A percentile compares a stretch with the other conserved stretches of the same genome.
These are phyloP conservation scores for Delichon dasypus DNA, from an alignment of 2,797 vertebrate genomes.

Conservation along the genomic window DNA sequence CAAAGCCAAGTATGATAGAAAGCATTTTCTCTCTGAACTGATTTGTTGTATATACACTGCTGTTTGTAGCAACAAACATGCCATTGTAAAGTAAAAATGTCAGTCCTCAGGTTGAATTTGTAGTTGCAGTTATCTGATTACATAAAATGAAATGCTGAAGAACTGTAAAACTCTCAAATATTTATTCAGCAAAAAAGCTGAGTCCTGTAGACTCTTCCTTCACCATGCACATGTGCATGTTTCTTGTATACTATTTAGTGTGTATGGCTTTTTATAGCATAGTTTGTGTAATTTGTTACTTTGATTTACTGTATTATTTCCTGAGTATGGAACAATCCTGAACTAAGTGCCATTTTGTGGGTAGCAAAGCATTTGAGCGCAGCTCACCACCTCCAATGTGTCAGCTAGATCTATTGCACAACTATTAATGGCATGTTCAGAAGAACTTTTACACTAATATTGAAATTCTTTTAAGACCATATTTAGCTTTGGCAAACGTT, in stretches of 20 bases:
- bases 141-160: slow-evolving; percentile 18
- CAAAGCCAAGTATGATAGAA: neutral
- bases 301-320: slow-evolving; percentile 25
- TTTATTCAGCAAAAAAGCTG: slow-evolving; percentile 3
- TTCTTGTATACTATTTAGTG: neutral
- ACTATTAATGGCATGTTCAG: slow-evolving; percentile 12
- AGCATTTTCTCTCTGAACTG: neutral
- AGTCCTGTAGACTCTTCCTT: neutral
- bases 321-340: neutral
- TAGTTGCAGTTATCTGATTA: slow-evolving; percentile 3
- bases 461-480: neutral
- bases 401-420: slow-evolving; percentile 10
- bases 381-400: neutral
- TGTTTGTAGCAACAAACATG: slow-evolving; percentile 9
- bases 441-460: neutral
- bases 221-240: neutral
- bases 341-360: slow-evolving; percentile 34
- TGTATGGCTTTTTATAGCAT: neutral
- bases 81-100: slow-evolving; percentile 19
- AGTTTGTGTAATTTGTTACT: neutral
- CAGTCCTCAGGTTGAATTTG: slow-evolving; percentile 2
- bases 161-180: neutral
- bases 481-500: slow-evolving; percentile 37
- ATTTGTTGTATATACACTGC: neutral
- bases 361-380: slow-evolving; percentile 22